Conservation (phyloP, 2,797 vertebrate species). For the Florisuga fusca region DNA sequence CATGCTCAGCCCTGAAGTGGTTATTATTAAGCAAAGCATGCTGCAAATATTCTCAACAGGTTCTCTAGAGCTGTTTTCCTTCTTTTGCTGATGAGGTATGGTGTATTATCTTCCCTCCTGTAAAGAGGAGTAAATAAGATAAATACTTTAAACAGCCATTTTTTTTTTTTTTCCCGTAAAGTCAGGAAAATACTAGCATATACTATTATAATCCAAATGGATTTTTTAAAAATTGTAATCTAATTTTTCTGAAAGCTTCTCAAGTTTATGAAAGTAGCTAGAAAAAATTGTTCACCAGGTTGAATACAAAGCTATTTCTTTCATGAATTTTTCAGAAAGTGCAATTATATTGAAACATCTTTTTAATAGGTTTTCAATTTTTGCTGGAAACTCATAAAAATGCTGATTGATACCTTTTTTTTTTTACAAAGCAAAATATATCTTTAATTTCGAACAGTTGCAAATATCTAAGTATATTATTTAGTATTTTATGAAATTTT, state of each 20-base stretch:
- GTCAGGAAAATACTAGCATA: neutral
- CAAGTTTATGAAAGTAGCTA: neutral
- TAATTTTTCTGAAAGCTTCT: neutral
- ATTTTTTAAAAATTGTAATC: neutral
- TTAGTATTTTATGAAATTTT: neutral
- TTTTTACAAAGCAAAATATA: neutral
- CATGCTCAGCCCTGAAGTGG: conserved; percentile 23
- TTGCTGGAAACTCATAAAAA: neutral
- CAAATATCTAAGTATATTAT: neutral
- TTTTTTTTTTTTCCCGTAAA: too few species aligned
- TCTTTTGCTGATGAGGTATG: neutral
- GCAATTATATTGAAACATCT: neutral
- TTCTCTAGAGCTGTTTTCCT: conserved; percentile 27
- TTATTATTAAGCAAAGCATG: conserved; percentile 49
- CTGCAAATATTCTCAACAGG: conserved; percentile 31
- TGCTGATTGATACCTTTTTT: neutral
- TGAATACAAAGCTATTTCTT: neutral
- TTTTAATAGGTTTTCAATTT: neutral
- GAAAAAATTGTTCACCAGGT: neutral
- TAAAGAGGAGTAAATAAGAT: neutral
- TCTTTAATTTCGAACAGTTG: neutral
- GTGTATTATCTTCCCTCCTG: neutral
- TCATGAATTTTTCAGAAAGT: neutral
- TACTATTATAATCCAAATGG: neutral
- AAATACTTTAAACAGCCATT: too few species aligned